Conservation (phyloP, 2,888 invertebrate genomes). For the Andrena chrysosceles region DNA sequence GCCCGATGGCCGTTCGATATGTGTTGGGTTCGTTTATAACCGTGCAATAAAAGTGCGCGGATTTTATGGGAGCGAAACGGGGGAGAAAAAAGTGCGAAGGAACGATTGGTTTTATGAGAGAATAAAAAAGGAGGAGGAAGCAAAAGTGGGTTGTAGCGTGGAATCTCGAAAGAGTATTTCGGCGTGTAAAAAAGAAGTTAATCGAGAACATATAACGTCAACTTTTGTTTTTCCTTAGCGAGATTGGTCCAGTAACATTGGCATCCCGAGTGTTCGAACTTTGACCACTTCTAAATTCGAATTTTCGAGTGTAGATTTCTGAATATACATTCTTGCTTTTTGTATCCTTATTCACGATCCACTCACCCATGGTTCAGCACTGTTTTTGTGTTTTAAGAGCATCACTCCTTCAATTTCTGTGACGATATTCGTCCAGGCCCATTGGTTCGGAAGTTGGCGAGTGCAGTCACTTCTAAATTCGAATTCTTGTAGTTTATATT, state of each 20-base stretch:
- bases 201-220: too few species aligned
- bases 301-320: not conserved
- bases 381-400: not conserved
- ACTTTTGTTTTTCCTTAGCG: not conserved
- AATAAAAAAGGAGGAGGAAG: not conserved
- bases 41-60: not conserved
- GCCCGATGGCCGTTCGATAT: not conserved
- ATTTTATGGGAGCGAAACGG: slow-evolving; percentile 5
- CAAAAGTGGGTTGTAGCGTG: not conserved
- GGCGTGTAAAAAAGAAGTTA: not conserved
- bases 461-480: not conserved
- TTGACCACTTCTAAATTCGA: not conserved
- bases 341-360: not conserved
- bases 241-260: not conserved
- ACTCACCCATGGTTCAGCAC: not conserved
- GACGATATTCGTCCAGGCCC: not conserved
- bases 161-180: not conserved
- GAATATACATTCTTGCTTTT: not conserved
- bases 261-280: not conserved
- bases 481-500: not conserved
- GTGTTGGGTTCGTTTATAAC: not conserved
- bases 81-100: not conserved
- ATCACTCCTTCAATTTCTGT: not conserved
- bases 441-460: not conserved
- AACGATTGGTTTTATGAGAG: not conserved